A percentile compares a stretch with the other conserved stretches of the same genome.
phyloP scores from a whole-genome alignment of 1,140 invertebrate genomes.

The Himalopsyche phryganea region DNA sequence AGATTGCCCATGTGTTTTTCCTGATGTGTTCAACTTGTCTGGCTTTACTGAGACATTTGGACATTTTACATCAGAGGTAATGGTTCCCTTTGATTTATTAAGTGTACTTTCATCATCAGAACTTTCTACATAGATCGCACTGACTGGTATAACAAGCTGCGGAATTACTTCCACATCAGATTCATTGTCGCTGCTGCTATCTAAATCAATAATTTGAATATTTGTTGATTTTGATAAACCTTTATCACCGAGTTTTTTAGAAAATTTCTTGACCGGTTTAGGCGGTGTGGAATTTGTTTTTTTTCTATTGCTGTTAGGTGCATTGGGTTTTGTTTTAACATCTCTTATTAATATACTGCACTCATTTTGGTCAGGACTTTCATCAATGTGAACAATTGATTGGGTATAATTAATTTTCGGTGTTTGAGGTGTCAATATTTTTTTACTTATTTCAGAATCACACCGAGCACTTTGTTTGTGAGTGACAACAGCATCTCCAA shows the following conservation, averaged over 20 bases:
- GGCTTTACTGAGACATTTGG: too few species aligned
- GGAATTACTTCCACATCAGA: constrained; percentile 45
- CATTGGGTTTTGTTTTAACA: not conserved
- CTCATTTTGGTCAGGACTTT: not conserved
- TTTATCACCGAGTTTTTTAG: not conserved
- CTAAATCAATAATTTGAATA: constrained; percentile 10
- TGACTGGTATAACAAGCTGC: constrained; percentile 43
- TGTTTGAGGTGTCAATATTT: too few species aligned
- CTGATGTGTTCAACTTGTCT: too few species aligned
- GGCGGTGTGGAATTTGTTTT: not conserved
- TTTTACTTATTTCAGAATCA: too few species aligned
- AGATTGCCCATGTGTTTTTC: too few species aligned
- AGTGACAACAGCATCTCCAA: too few species aligned
- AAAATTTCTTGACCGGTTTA: not conserved
- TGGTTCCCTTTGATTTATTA: not conserved
- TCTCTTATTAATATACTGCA: not conserved
- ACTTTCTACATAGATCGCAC: constrained; percentile 48
- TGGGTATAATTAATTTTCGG: too few species aligned
- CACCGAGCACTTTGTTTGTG: too few species aligned
- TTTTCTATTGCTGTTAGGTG: not conserved
- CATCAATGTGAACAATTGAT: too few species aligned
- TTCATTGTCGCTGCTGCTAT: constrained; percentile 42
- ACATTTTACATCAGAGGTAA: too few species aligned
- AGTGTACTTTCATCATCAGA: constrained; percentile 45
- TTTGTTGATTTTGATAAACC: not conserved